A percentile compares a stretch with the other conserved stretches of the same genome.
phyloP scores from a whole-genome alignment of 2,113 vertebrate genomes.

The Mellivora capensis region DNA sequence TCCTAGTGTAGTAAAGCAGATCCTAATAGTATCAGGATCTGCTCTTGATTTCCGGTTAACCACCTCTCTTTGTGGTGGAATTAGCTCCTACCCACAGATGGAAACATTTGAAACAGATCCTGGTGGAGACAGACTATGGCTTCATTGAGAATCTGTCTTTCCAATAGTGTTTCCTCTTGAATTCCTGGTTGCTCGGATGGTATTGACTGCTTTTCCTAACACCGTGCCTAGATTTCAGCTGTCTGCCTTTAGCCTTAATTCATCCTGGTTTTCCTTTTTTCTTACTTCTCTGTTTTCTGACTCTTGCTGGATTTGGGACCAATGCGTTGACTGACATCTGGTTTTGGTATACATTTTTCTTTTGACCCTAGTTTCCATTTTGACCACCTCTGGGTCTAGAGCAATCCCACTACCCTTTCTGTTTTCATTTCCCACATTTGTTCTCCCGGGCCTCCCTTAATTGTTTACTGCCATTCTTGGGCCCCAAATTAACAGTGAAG shows the following conservation, averaged over 20 bases:
- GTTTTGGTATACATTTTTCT: not conserved
- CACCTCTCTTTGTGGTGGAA: not conserved
- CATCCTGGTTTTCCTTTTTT: not conserved
- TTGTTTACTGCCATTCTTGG: not conserved
- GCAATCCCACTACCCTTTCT: not conserved
- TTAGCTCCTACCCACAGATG: not conserved
- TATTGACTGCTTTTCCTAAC: not conserved
- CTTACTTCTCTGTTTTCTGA: not conserved
- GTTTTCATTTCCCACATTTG: not conserved
- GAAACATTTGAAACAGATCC: not conserved
- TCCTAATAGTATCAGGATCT: not conserved
- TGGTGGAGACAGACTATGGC: not conserved
- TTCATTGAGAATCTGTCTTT: not conserved
- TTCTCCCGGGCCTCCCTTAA: not conserved
- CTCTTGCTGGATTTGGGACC: not conserved
- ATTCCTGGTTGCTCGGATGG: not conserved
- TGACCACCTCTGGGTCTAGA: not conserved
- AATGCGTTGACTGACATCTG: not conserved
- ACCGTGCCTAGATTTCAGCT: not conserved
- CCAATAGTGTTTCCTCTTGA: not conserved
- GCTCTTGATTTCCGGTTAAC: not conserved
- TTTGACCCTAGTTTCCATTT: conserved; percentile 1
- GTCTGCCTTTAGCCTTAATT: not conserved
- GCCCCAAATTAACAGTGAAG: not conserved
- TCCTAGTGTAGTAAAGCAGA: not conserved